A percentile compares a stretch with the other conserved stretches of the same genome.
Evolutionary conservation across 2,113 vertebrate genomes (phyloP).

Genomic region (Ellobius talpinus): DNA sequence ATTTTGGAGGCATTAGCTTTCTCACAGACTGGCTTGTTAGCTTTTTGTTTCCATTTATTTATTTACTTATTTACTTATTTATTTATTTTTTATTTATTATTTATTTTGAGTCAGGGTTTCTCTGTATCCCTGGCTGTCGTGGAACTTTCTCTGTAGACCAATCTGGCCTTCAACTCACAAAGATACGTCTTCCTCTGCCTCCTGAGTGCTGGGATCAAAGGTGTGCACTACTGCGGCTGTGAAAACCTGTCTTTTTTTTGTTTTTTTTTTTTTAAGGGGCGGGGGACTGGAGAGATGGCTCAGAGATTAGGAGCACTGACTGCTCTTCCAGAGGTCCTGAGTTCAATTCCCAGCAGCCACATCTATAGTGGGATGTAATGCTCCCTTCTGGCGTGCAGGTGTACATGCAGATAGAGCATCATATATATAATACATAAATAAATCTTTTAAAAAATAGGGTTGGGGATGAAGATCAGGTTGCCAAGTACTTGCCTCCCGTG

Average conservation of each 20-base stretch:
- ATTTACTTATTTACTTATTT: too few species aligned
- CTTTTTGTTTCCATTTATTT: neutral
- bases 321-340: too few species aligned
- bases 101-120: neutral
- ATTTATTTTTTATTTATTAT: neutral
- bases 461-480: neutral
- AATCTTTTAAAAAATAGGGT: neutral
- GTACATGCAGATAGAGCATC: too few species aligned
- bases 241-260: neutral
- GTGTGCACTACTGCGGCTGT: neutral
- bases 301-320: too few species aligned
- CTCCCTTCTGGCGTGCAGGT: too few species aligned
- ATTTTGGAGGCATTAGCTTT: neutral
- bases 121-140: neutral
- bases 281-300: too few species aligned
- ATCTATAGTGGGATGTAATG: too few species aligned
- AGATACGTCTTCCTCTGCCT: neutral
- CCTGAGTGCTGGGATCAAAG: neutral
- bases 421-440: too few species aligned
- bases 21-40: neutral
- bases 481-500: neutral
- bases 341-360: too few species aligned
- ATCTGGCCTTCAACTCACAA: neutral
- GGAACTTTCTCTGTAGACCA: neutral
- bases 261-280: too few species aligned